Evolutionary conservation across 2,888 invertebrate species (phyloP), one percentile per base, ranked within the genome.

Genomic region (Eristalis pertinax): DNA sequence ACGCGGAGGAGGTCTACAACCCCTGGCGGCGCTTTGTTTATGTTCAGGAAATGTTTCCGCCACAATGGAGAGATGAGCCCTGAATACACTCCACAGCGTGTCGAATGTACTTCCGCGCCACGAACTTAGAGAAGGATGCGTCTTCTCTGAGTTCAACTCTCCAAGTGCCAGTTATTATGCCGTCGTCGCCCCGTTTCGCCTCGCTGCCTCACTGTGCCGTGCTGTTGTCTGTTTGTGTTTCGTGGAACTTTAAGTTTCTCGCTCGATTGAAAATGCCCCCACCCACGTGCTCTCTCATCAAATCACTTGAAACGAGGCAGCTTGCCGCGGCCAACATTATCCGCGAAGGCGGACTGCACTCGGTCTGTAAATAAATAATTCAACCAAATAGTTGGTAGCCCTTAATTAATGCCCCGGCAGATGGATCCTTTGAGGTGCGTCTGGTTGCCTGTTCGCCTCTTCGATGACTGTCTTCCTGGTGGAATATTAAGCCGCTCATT

Each of bases 31-130:
- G 67, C 82, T 86, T 86, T 86, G 86, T 86, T 72, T 86, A 68
- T 83, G 74, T 83, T 83, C 82, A 82, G 86, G 83, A 86, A 86
- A 86, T 86, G 86, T 75, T 82, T 86, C 78, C 63, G 41, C 63
- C 72, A 86, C 86, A 86, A 86, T 86, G 78, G 72, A 22, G 64
- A 67, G 72, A 78, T 86, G 77, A 85, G 74, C 50, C 64, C 41
- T 82, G 78, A 82, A 81, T 78, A 69, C 43, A 67, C 69, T 35
- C 24, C 43, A 43, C 43, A n/a, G 76, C 60, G 50, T 50, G 43
- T 77, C 62, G 56, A 78, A 81, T 81, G 82, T 19, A 84, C 86
- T 86, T 86, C 86, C 86, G 82, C 67, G 69, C 74, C 26, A 75
- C 24, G 38, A 69, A 75, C 65, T 65, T 69, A 41, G 8, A 43